Evolutionary conservation across 2,888 invertebrate species (phyloP).

Genomic region (Eretmocerus hayati): DNA sequence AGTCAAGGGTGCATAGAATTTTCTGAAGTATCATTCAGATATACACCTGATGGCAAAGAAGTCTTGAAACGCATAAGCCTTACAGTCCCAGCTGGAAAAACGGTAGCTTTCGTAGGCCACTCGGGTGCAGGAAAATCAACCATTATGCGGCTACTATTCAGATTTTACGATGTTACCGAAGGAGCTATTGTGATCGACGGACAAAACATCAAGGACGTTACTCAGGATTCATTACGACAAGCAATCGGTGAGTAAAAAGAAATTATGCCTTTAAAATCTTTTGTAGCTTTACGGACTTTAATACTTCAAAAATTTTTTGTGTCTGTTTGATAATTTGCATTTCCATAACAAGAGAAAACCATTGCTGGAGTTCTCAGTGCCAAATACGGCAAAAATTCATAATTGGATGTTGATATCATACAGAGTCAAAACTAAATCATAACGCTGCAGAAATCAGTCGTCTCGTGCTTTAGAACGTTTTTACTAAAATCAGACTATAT

Average conservation of each 20-base stretch:
- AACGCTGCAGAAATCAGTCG: too few relatives aligned
- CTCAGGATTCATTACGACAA: constrained; percentile 73
- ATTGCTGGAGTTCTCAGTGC: too few relatives aligned
- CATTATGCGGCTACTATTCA: constrained; percentile 53
- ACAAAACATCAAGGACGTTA: constrained; percentile 79
- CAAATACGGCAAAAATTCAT: too few relatives aligned
- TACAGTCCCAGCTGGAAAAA: constrained; percentile 72
- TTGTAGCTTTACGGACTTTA: too few relatives aligned
- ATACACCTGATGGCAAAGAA: constrained; percentile 68
- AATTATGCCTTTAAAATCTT: too few relatives aligned
- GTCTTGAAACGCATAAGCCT: constrained; percentile 75
- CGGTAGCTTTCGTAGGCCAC: constrained; percentile 79
- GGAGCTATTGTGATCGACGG: constrained; percentile 55
- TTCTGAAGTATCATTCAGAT: constrained; percentile 84
- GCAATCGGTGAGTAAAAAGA: constrained; percentile 63
- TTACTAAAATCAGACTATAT: too few relatives aligned
- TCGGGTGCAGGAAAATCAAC: constrained; percentile 94
- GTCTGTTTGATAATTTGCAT: too few relatives aligned
- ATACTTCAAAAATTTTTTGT: too few relatives aligned
- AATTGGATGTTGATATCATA: too few relatives aligned
- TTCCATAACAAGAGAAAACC: too few relatives aligned
- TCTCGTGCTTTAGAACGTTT: too few relatives aligned
- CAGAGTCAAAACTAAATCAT: too few relatives aligned
- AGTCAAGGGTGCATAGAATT: constrained; percentile 76
- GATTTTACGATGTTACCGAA: neutral